Base-by-base conservation (phyloP, 2,113 vertebrate genomes). In the Phocoena phocoena region DNA sequence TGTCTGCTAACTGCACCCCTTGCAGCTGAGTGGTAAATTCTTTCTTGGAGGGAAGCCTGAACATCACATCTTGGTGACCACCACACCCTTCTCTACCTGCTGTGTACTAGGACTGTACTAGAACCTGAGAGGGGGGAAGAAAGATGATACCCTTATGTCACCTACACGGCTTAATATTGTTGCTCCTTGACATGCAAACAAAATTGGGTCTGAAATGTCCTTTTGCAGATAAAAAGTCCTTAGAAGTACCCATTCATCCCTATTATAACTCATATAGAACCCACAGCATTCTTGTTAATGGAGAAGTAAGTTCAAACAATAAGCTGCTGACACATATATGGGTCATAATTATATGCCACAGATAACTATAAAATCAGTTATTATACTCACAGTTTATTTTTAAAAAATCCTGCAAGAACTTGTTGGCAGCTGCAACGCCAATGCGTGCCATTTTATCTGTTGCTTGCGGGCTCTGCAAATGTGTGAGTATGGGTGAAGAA, bases 341-440 rank as follows among this genome's bases (percentile, higher is more conserved):
- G 86, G 33, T 50, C 20, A 2, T 85, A 95, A 96, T 96, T 93
- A 81, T 68, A 88, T 62, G 88, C 31, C 73, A 33, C 73, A 60
- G 77, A 84, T 84, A 84, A 60, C 85, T 91, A 79, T 96, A 95
- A 96, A 82, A 74, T 95, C 38, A 70, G 53, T 91, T 85, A 84
- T 88, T 85, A 91, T 28, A 38, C 76, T 77, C 76, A 67, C 71
- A 60, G 55, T 60, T 88, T 93, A 47, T 93, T 53, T 65, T 38
- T 73, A 53, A 65, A 21, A 86, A 20, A 23, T 70, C 58, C 77
- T 68, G 36, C 50, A 82, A 60, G 58, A 74, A 36, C 86, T 33
- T 71, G 70, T 67, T 65, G 60, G 76, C 11, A 73, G 55, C 60
- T 3, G 6, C 13, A 15, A 1, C 4, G 21, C 82, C 41, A 4